Evolutionary conservation across 2,888 invertebrate genomes (phyloP).

Genomic region (Globia sparganii): DNA sequence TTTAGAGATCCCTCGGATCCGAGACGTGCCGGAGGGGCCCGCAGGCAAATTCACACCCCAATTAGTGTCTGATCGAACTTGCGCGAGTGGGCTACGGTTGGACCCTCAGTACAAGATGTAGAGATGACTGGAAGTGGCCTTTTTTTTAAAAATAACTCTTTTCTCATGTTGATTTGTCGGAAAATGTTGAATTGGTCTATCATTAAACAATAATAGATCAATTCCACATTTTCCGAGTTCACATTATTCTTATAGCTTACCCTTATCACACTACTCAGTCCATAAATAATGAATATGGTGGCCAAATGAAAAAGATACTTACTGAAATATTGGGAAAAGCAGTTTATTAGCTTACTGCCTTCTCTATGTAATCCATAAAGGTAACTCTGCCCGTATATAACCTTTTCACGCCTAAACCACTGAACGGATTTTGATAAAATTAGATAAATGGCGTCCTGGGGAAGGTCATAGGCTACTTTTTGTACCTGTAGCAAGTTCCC

Average conservation of each 20-base stretch:
- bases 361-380: too few relatives aligned
- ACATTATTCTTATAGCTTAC: neutral
- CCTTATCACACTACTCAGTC: neutral
- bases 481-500: too few relatives aligned
- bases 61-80: constrained; percentile 78
- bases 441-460: too few relatives aligned
- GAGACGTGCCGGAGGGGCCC: constrained; percentile 64
- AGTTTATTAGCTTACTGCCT: neutral
- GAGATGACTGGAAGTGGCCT: constrained; percentile 48
- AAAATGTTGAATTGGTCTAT: neutral
- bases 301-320: neutral
- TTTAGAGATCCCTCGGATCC: constrained; percentile 53
- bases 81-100: constrained; percentile 56
- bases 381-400: too few relatives aligned
- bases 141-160: neutral
- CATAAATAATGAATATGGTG: neutral
- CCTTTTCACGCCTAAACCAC: too few relatives aligned
- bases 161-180: neutral
- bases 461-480: too few relatives aligned
- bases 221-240: too few relatives aligned
- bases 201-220: too few relatives aligned
- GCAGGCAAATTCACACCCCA: constrained; percentile 80
- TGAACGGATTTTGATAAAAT: too few relatives aligned
- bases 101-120: constrained; percentile 53
- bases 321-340: neutral